Conservation (phyloP, 64 coral and sea anemone genomes). For the Cladopsammia gracilis region DNA sequence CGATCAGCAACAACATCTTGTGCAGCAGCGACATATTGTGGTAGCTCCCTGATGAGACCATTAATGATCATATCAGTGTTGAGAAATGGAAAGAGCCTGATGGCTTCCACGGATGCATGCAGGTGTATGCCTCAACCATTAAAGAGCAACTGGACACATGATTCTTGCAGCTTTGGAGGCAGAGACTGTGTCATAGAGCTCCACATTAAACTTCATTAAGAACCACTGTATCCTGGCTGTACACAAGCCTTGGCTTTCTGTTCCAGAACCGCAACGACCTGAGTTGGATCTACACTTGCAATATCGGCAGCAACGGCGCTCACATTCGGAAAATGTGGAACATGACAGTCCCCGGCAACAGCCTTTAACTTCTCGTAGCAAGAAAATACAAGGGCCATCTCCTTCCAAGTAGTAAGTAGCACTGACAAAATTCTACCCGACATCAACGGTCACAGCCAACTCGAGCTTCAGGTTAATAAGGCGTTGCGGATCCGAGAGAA, state of each 20-base stretch:
- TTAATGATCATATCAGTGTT: too few species aligned
- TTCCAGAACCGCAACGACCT: constrained; percentile 39
- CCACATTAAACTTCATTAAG: neutral
- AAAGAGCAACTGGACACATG: too few species aligned
- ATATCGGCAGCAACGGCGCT: constrained; percentile 14
- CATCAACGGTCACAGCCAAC: constrained; percentile 49
- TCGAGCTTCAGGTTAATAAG: constrained; percentile 45
- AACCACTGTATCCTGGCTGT: constrained; percentile 44
- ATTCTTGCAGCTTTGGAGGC: constrained; percentile 40
- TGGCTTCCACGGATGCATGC: too few species aligned
- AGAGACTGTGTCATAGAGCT: neutral
- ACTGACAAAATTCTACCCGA: constrained; percentile 50
- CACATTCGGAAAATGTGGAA: constrained; percentile 34
- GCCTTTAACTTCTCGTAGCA: constrained; percentile 59
- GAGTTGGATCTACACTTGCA: constrained; percentile 38
- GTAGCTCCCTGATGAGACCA: too few species aligned
- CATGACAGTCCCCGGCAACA: constrained; percentile 33
- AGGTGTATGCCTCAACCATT: too few species aligned
- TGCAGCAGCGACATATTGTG: too few species aligned
- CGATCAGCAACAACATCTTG: too few species aligned
- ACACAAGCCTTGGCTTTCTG: constrained; percentile 49
- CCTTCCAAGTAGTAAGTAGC: constrained; percentile 57
- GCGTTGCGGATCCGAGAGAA: neutral
- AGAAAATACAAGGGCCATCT: constrained; percentile 49
- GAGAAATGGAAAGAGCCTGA: too few species aligned